phyloP scores from a whole-genome alignment of 2,888 invertebrate genomes.

The Tetrapedia diversipes region DNA sequence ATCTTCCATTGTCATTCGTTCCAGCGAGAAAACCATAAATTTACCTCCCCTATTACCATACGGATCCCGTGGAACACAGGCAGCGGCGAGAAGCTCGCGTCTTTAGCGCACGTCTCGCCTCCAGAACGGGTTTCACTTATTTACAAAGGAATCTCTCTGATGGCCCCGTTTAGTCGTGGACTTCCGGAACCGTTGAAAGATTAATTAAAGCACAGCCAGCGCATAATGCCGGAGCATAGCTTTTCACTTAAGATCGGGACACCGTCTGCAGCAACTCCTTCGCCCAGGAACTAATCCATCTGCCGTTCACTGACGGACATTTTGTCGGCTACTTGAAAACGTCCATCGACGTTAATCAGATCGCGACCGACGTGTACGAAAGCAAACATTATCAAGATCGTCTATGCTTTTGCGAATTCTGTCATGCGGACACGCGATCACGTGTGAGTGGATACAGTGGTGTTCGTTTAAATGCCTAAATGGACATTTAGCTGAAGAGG shows the following conservation, averaged over 20 bases:
- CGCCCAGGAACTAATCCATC: conserved; percentile 30
- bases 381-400: too few species aligned
- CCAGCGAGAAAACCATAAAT: conserved; percentile 31
- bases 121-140: conserved; percentile 55
- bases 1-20: background rate
- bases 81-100: conserved; percentile 10
- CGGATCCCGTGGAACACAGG: conserved; percentile 20
- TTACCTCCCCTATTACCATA: conserved; percentile 24
- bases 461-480: too few species aligned
- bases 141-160: conserved; percentile 44
- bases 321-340: too few species aligned
- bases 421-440: too few species aligned
- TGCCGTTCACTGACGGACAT: conserved; percentile 62
- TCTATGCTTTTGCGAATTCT: too few species aligned
- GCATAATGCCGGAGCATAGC: conserved; percentile 68
- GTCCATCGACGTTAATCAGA: background rate
- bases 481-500: too few species aligned
- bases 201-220: conserved; percentile 69
- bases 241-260: conserved; percentile 67
- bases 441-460: too few species aligned
- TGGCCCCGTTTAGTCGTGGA: conserved; percentile 51
- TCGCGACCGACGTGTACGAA: too few species aligned
- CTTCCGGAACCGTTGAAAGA: conserved; percentile 63
- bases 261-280: background rate
- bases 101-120: conserved; percentile 15